Evolutionary conservation across 2,113 vertebrate genomes (phyloP).

Genomic region (Gymnocephalus cernua): DNA sequence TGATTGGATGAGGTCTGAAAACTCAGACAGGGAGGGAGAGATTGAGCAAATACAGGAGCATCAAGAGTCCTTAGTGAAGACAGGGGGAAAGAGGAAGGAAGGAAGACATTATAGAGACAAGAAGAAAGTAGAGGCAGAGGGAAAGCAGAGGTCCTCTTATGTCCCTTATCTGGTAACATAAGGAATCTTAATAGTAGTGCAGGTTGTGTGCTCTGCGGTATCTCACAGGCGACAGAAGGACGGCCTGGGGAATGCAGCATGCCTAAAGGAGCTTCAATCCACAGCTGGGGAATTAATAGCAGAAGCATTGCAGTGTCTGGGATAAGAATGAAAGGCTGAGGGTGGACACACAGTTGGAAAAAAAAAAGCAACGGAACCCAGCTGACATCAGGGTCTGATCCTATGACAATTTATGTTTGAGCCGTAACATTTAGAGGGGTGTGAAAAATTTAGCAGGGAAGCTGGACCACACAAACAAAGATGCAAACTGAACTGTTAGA

Average conservation of each 20-base stretch:
- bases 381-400: constrained; percentile 47
- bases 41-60: constrained; percentile 30
- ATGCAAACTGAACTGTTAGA: constrained; percentile 28
- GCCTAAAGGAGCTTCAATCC: constrained; percentile 51
- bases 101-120: constrained; percentile 27
- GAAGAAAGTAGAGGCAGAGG: constrained; percentile 28
- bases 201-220: constrained; percentile 70
- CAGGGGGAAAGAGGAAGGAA: constrained; percentile 28
- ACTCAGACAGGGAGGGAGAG: constrained; percentile 29
- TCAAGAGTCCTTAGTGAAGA: constrained; percentile 19
- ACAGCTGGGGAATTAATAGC: constrained; percentile 58
- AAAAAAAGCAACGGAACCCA: constrained; percentile 39
- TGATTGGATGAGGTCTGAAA: constrained; percentile 50
- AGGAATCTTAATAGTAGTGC: constrained; percentile 70
- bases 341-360: constrained; percentile 43
- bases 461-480: constrained; percentile 31
- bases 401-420: constrained; percentile 50
- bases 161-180: constrained; percentile 70
- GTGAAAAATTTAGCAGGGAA: constrained; percentile 54
- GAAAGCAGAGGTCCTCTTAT: constrained; percentile 48
- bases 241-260: constrained; percentile 53
- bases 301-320: constrained; percentile 52
- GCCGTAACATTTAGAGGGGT: constrained; percentile 43
- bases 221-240: constrained; percentile 71
- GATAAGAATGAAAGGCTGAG: constrained; percentile 62